Evolutionary conservation across 2,113 vertebrate genomes (phyloP), one percentile per base, ranked within the genome.

Genomic region (Elephantulus edwardii): DNA sequence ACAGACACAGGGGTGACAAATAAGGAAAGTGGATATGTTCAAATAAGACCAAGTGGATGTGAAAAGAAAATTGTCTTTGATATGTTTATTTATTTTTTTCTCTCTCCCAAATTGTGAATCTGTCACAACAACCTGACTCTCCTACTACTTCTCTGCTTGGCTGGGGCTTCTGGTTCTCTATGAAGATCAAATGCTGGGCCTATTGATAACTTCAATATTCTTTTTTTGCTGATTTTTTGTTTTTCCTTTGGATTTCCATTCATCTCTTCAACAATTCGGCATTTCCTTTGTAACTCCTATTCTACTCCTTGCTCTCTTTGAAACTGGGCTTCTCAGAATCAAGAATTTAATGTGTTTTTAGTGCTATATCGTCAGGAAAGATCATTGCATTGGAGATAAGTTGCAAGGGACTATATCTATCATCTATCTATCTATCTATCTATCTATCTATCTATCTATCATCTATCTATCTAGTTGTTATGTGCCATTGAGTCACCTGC

Each of bases 321-420:
- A n/a, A 30, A 19, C 35, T 75, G 89, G 88, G 30, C 11, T 8
- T 6, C 54, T 86, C 66, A 79, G 38, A 80, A 56, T 48, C 6
- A 44, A 86, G 40, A 40, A 68, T 42, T 54, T 58, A 70, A 91
- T 24, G 83, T 48, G 38, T n/a, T 84, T 76, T 95, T 48, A 28
- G 46, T 86, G 44, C 66, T 82, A 16, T 76, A 85, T 71, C 44
- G 38, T 86, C 30, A 74, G 52, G 40, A 82, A 89, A 60, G 19
- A 50, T 78, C 85, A 89, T 54, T 74, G 62, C 14, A 26, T 77
- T 86, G 76, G 56, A 88, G 71, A 19, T 58, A 77, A 77, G 12
- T 28, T 30, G 54, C 90, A 75, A 88, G 68, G 50, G 78, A n/a
- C n/a, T n/a, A n/a, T n/a, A n/a, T n/a, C n/a, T n/a, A n/a, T n/a